Evolutionary conservation across 2,888 invertebrate species (phyloP), one percentile per base, ranked within the genome.

Genomic region (Latrodectus hesperus): DNA sequence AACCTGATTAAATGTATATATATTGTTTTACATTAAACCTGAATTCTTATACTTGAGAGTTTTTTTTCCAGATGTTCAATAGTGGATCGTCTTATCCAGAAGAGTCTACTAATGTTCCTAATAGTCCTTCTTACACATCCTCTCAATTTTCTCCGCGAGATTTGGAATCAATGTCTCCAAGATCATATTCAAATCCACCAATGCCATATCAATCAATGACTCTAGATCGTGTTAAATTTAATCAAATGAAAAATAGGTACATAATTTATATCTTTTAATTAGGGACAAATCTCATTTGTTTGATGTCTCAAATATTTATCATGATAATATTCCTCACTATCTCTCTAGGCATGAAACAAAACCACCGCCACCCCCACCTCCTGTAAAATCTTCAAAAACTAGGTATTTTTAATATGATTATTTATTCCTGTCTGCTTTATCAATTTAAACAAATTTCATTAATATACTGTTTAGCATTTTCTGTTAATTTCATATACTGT

Each of bases 141-240:
- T 64, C 60, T 60, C 60, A 60, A 11, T 60, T 60, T 60, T 60
- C 60, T 16, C 14, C n/a, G 6, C 60, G 60, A 60, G 65, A 53
- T 11, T 51, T 73, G 5, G 78, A 78, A 16, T 26, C 78, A 9
- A 53, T 38, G 22, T 10, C 70, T 5, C 70, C 60, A 3, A 76
- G 72, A 51, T 26, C 38, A n/a, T 64, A 68, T 14, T 52, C 85
- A 12, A 83, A 68, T 70, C 55, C 84, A 6, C 14, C 67, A 4
- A 72, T 80, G 53, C 88, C 88, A 75, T 88, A 88, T 72, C 88
- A 88, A 51, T 88, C 88, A 38, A 88, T 88, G 88, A 88, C 88
- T 38, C 53, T 88, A 22, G 88, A 88, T 17, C n/a, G 88, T 11
- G 79, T 78, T 1, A 83, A 82, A 55, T 80, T 88, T 17, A 79